Evolutionary conservation across 2,888 invertebrate species (phyloP).

Genomic region (Agriopis marginaria): DNA sequence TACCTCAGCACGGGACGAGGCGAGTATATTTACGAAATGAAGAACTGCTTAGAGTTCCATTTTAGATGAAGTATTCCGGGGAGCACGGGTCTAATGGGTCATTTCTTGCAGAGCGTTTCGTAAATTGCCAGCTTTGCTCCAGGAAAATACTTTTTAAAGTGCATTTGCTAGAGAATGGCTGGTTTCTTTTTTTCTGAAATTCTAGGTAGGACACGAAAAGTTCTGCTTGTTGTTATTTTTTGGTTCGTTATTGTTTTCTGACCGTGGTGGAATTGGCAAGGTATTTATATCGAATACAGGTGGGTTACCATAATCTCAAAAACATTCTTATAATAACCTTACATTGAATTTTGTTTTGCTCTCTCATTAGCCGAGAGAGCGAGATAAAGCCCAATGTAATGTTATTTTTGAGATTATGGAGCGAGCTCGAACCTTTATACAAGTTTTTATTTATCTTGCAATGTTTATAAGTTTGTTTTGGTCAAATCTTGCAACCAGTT

Average conservation of each 20-base stretch:
- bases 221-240: background rate
- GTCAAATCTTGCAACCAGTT: no score
- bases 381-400: no score
- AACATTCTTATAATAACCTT: no score
- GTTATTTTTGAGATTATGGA: no score
- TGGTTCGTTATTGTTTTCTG: background rate
- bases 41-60: conserved; percentile 11
- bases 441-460: no score
- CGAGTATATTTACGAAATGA: conserved; percentile 4
- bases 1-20: background rate
- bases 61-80: conserved; percentile 15
- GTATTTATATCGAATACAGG: background rate
- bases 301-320: no score
- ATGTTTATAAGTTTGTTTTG: no score
- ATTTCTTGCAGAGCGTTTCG: conserved; percentile 24
- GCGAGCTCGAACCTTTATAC: no score
- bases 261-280: background rate
- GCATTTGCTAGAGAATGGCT: conserved; percentile 1
- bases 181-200: conserved; percentile 2
- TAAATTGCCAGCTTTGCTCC: conserved; percentile 24
- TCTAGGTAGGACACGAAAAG: conserved; percentile 2
- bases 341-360: no score
- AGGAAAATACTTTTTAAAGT: conserved; percentile 25
- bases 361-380: no score
- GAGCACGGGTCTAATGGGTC: conserved; percentile 16